phyloP scores from a whole-genome alignment of 2,888 invertebrate species.

The Drosophila phalerata region DNA sequence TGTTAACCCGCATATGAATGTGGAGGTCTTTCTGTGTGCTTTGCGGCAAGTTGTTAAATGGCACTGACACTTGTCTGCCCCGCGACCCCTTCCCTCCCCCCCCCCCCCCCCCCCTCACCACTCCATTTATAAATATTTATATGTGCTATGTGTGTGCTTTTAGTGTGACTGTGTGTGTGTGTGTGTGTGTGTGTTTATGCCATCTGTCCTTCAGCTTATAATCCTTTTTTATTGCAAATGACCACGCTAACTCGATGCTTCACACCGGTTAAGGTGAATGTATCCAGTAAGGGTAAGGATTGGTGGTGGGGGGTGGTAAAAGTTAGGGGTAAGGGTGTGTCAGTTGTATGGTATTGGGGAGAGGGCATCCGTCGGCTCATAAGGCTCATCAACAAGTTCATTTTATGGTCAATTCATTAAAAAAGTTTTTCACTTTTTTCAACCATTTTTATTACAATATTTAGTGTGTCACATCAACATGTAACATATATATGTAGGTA shows the following conservation, averaged over 20 bases:
- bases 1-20: conserved; percentile 40
- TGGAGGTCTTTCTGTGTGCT: conserved; percentile 48
- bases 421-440: conserved; percentile 60
- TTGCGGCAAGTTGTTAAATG: conserved; percentile 74
- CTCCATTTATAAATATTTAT: conserved; percentile 74
- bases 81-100: conserved; percentile 1
- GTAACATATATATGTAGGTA: not conserved
- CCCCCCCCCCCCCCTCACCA: conserved; percentile 10
- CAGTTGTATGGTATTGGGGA: conserved; percentile 14
- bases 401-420: conserved; percentile 79
- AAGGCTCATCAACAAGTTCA: conserved; percentile 81
- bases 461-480: conserved; percentile 63
- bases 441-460: conserved; percentile 72
- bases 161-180: conserved; percentile 19
- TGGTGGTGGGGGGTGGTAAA: not conserved
- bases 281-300: not conserved
- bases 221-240: conserved; percentile 81
- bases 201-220: conserved; percentile 78
- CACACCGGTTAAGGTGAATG: conserved; percentile 43
- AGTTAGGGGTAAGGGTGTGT: conserved; percentile 8
- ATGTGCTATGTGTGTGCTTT: conserved; percentile 38
- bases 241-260: conserved; percentile 74
- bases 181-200: conserved; percentile 21
- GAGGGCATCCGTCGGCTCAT: conserved; percentile 61
- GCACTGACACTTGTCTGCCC: conserved; percentile 71